Base-by-base conservation (phyloP, 2,113 vertebrate species). In the Cyprinus carpio region DNA sequence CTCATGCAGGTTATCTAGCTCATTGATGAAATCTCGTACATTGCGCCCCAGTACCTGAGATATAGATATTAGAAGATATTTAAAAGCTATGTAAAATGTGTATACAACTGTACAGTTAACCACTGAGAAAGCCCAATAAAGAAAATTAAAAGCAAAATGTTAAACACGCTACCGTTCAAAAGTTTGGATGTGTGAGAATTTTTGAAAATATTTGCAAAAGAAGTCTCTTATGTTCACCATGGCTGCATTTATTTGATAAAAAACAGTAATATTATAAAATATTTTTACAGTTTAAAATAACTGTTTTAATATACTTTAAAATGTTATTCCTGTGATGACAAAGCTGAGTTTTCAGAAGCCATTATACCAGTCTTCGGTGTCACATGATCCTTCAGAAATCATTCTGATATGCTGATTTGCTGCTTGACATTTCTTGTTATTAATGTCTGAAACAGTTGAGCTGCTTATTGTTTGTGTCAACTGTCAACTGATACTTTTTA, bases 1-100 rank as follows among this genome's bases (percentile, higher is more conserved):
- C 89, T 95, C 92, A 20, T 95, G 93, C 88, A 95, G 89, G 88
- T 94, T 95, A 88, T 94, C 94, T 89, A 94, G 89, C 85, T 94
- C 93, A 11, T 94, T 95, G 91, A 95, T 95, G 90, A 94, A 95
- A 90, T 95, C 94, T 16, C 93, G 90, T 46, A 95, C 93, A 16
- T 95, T 94, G 16, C 92, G 90, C 0, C 94, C 94, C 85, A 94
- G 85, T 27, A 95, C 93, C 94, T 94, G 13, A 51, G 4, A 72
- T 0, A 25, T 25, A 51, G 2, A 37, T 25, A 34, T 54, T 69
- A 31, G 1, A 46, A 3, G 25, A 34, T n/a, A 40, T 20, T 64
- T 40, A 65, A 69, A 25, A 13, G 9, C 20, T 51, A 15, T 25
- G 34, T 58, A 4, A 69, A 34, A 69, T 34, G 8, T 62, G 58